These are phyloP conservation scores for Berghia stephanieae DNA, from an alignment of 1,140 invertebrate genomes.

Conservation along the genomic window DNA sequence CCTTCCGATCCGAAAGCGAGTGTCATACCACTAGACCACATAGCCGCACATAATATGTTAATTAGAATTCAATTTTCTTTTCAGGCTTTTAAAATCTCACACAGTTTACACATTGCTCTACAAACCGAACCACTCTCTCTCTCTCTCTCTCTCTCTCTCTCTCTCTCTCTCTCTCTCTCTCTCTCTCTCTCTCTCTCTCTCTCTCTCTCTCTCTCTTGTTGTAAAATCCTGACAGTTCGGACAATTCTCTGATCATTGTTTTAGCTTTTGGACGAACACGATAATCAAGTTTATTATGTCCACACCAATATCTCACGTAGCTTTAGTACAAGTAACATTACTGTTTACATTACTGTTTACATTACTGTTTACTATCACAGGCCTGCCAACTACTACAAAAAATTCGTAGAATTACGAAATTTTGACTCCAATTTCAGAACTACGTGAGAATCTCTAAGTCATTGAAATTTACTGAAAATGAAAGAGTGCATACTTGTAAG, in stretches of 20 bases:
- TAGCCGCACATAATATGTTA: no score
- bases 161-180: conserved; percentile 18
- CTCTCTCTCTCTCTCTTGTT: no score
- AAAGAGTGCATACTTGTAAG: background rate
- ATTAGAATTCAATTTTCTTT: background rate
- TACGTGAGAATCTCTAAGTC: no score
- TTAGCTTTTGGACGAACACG: background rate
- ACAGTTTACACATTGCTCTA: background rate
- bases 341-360: no score
- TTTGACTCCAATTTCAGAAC: no score
- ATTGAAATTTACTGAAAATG: background rate
- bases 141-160: background rate
- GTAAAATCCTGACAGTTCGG: no score
- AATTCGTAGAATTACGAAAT: no score
- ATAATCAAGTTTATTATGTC: background rate
- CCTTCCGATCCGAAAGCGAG: no score
- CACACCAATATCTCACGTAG: background rate
- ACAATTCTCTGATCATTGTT: no score
- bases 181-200: conserved; percentile 6
- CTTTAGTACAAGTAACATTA: background rate
- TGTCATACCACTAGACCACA: no score
- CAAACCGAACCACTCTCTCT: background rate
- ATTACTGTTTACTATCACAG: no score
- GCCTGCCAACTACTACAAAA: no score
- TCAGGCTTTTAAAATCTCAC: background rate